A percentile compares a stretch with the other conserved stretches of the same genome.
phyloP scores from a whole-genome alignment of 2,113 vertebrate species.

The Melanocharis versteri region DNA sequence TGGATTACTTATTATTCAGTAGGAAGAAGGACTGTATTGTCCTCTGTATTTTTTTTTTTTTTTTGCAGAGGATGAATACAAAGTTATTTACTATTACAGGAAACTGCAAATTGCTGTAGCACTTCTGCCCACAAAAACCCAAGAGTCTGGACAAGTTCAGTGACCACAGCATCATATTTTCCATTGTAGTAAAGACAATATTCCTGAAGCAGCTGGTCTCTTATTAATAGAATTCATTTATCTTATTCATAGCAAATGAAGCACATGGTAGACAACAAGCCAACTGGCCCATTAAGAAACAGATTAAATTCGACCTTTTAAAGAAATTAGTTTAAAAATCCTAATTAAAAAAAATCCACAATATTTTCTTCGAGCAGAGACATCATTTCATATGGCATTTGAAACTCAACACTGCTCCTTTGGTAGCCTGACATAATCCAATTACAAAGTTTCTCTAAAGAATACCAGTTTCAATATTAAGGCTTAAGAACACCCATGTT shows the following conservation, averaged over 20 bases:
- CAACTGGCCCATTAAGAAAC: neutral
- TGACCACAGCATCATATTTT: constrained; percentile 47
- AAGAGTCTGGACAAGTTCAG: constrained; percentile 35
- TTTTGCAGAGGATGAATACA: neutral
- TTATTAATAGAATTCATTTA: constrained; percentile 39
- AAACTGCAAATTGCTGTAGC: constrained; percentile 35
- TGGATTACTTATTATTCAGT: neutral
- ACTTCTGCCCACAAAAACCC: constrained; percentile 43
- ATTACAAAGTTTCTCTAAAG: neutral
- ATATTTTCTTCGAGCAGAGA: neutral
- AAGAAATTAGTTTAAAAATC: neutral
- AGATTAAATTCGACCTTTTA: neutral
- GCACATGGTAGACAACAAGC: neutral
- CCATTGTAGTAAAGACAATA: constrained; percentile 51
- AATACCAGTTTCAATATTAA: neutral
- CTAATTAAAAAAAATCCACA: neutral
- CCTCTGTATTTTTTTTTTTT: neutral
- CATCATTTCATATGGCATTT: neutral
- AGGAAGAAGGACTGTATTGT: constrained; percentile 1
- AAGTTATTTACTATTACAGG: constrained; percentile 33
- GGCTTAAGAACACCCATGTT: neutral
- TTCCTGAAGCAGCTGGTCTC: constrained; percentile 33
- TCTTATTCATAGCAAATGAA: constrained; percentile 12
- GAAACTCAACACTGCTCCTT: neutral
- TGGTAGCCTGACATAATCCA: neutral